A percentile compares a stretch with the other conserved stretches of the same genome.
Conservation (phyloP, 2,113 vertebrate genomes). For the Cyanoramphus novaezelandiae region DNA sequence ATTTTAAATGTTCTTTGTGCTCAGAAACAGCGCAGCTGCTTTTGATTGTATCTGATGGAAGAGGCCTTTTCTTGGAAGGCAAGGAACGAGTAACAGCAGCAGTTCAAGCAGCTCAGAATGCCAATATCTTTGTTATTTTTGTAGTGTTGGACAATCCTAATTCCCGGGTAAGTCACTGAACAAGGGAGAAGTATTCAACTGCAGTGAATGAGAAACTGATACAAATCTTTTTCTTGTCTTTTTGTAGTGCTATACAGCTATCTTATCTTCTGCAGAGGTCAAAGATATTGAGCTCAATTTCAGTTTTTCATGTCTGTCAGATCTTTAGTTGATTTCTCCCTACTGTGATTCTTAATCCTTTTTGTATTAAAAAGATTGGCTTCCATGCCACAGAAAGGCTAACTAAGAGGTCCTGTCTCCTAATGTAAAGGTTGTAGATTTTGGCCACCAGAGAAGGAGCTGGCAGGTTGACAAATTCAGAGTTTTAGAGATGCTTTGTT, state of each 20-base stretch:
- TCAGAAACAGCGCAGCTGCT: constrained; percentile 92
- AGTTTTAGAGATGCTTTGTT: background rate
- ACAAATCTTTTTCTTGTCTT: background rate
- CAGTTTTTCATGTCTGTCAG: background rate
- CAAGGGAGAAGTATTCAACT: background rate
- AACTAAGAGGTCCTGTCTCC: background rate
- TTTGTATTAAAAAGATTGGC: background rate
- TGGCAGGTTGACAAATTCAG: background rate
- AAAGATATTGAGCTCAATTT: background rate
- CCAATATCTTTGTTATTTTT: constrained; percentile 95
- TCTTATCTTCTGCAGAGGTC: background rate
- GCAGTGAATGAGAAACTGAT: background rate
- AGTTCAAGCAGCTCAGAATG: constrained; percentile 81
- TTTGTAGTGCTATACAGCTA: background rate
- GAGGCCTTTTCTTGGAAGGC: constrained; percentile 94
- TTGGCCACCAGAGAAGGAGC: background rate
- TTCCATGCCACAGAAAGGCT: background rate
- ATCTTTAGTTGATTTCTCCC: background rate
- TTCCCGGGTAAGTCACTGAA: constrained; percentile 85
- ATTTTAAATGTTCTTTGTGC: background rate
- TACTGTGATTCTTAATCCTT: background rate
- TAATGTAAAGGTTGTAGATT: background rate
- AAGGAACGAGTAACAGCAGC: constrained; percentile 90
- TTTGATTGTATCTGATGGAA: constrained; percentile 92
- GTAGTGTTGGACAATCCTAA: constrained; percentile 93